Base-by-base conservation (phyloP, 92 coral and sea anemone genomes). In the Epizoanthus ramosus region DNA sequence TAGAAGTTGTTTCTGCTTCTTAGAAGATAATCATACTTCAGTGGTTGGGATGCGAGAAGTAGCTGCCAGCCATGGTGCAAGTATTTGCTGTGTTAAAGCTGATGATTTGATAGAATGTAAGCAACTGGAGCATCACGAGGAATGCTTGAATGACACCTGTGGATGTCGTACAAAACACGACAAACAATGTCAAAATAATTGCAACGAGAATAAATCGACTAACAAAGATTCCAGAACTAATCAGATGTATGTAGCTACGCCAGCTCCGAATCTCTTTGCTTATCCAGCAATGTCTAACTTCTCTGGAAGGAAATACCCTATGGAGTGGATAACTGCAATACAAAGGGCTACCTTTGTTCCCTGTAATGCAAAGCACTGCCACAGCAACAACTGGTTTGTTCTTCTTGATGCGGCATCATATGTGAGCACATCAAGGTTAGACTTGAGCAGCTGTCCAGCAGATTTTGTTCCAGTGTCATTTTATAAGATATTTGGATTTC, bases 261-360 rank as follows among this genome's bases (percentile, higher is more conserved):
- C 71, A 0, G 33, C 37, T 39, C 4, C 63, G 19, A 59, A 86
- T 73, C 88, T 95, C 25, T 95, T 95, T 92, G 94, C 93, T 7
- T 95, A 79, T 60, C 98, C 98, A 70, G 98, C 98, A 43, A 93
- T 95, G 96, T 91, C 96, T 81, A 95, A 95, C 60, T 93, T 95
- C 59, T 95, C 98, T 54, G 98, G 98, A 66, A 91, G 80, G 63
- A 95, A 95, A 77, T 93, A 93, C 63, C 96, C 98, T 14, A 31
- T 93, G 45, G 86, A 86, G 22, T 95, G 94, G 98, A 80, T 93
- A 24, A n/a, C 70, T 5, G 39, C 79, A 37, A 73, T 89, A 22
- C 87, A 91, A 25, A 61, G 88, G 56, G 84, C 83, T 1, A 39
- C 68, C 6, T 75, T 83, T 13, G 17, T 65, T 63, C 84, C 80